Base-by-base conservation (phyloP, 2,113 vertebrate genomes). In the Micronisus gabar region DNA sequence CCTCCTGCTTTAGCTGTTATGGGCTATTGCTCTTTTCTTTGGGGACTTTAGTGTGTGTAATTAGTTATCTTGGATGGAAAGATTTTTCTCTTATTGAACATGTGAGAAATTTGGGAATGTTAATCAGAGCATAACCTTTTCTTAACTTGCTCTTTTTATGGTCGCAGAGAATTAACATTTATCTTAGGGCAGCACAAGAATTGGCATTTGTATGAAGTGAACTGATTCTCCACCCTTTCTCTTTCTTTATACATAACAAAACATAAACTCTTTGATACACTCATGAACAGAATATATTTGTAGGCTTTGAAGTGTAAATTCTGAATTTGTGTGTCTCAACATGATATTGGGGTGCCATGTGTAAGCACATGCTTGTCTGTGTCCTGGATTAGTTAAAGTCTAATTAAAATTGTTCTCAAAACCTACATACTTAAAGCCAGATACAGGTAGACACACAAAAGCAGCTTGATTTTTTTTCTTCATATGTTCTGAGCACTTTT, bases 101-200 rank as follows among this genome's bases (percentile, higher is more conserved):
- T 58, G 45, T 87, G 70, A 93, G 91, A 95, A 91, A 80, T 85
- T 97, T 88, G 74, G 81, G 62, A 19, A 73, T 40, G 68, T 76
- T 93, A 75, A 91, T 96, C 73, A 86, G 75, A 90, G 73, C 73
- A 85, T 86, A 95, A 95, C 88, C 72, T 95, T 89, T 95, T 94
- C 93, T 90, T 91, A 70, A 91, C 91, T 93, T 76, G 48, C 32
- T 82, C 62, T 93, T 91, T 89, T 58, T 59, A 55, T 38, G 55
- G 58, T 79, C 55, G 8, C 0, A 0, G 53, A 53, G 52, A 96
- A 90, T 94, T 95, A 93, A 66, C 93, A 88, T 95, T 93, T 97
- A 65, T 94, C 78, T 94, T 85, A 52, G 38, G 48, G 58, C 70
- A 88, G 86, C 89, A 21, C n/a, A 21, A 83, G 78, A 90, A 36